Conservation (phyloP, 1,140 invertebrate genomes). For the Macrosteles quadrilineatus region DNA sequence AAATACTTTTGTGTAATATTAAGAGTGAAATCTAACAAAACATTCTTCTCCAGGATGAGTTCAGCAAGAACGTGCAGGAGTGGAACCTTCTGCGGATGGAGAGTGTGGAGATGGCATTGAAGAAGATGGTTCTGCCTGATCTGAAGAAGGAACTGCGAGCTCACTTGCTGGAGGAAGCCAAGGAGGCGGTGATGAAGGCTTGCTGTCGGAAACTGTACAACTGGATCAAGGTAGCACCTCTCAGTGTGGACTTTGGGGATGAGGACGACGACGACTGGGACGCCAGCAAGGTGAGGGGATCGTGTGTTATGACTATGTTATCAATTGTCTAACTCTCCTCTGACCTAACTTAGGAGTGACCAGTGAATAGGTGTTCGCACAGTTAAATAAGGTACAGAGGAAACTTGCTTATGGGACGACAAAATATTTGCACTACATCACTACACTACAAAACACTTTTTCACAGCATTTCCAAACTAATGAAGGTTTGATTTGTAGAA, state of each 20-base stretch:
- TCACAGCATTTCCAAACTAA: no score
- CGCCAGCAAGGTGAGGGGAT: constrained; percentile 60
- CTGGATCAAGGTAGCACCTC: constrained; percentile 91
- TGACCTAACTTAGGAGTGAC: no score
- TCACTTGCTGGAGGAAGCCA: constrained; percentile 82
- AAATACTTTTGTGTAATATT: no score
- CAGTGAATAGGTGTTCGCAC: no score
- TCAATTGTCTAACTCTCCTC: no score
- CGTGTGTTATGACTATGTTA: no score
- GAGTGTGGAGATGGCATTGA: constrained; percentile 86
- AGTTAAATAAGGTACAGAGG: no score
- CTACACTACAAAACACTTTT: no score
- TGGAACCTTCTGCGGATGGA: constrained; percentile 92
- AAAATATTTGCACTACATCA: no score
- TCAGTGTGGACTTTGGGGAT: constrained; percentile 71
- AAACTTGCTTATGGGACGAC: no score
- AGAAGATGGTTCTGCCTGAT: constrained; percentile 85
- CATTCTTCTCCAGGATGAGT: constrained; percentile 97
- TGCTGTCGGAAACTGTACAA: constrained; percentile 86
- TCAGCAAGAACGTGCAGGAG: constrained; percentile 91
- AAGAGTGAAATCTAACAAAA: no score
- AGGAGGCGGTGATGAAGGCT: constrained; percentile 83
- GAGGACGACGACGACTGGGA: constrained; percentile 94
- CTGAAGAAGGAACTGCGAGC: constrained; percentile 84
- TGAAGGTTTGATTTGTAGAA: no score